Conservation (phyloP, 2,888 invertebrate genomes). For the Lissonota sp. region DNA sequence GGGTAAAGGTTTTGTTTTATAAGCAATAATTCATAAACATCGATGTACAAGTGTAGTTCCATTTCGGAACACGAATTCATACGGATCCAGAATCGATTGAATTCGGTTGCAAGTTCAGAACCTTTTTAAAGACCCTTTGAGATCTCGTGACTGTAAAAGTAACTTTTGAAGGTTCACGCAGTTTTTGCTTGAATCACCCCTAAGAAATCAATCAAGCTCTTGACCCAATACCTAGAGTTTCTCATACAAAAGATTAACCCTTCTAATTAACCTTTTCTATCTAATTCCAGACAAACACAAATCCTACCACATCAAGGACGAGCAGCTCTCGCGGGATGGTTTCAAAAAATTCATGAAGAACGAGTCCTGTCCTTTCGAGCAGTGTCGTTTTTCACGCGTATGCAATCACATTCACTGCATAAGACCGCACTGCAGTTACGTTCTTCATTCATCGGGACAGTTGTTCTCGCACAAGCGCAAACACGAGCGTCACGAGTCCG, state of each 20-base stretch:
- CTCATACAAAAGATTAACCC: not conserved
- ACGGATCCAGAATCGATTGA: too few relatives aligned
- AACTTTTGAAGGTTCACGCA: too few relatives aligned
- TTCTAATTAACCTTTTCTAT: conserved; percentile 33
- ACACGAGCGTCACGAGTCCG: conserved; percentile 97
- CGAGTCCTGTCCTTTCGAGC: conserved; percentile 95
- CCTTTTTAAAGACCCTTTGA: too few relatives aligned
- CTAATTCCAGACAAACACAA: conserved; percentile 96
- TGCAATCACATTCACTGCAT: conserved; percentile 99
- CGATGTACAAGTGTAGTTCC: too few relatives aligned
- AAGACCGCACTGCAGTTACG: conserved; percentile 96
- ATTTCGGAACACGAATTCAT: too few relatives aligned
- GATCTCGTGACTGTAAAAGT: too few relatives aligned
- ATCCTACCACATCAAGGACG: conserved; percentile 98
- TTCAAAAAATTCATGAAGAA: conserved; percentile 99
- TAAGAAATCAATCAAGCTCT: too few relatives aligned
- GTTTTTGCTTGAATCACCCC: too few relatives aligned
- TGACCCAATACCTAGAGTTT: not conserved
- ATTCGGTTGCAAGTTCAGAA: too few relatives aligned
- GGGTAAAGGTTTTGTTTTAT: conserved; percentile 88
- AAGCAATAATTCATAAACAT: too few relatives aligned
- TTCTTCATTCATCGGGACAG: conserved; percentile 98
- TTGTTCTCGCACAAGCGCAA: conserved; percentile 98
- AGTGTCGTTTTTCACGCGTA: conserved; percentile 96
- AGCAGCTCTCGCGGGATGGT: conserved; percentile 96